Base-by-base conservation (phyloP, 1,140 invertebrate species). In the Dendrolimus kikuchii region DNA sequence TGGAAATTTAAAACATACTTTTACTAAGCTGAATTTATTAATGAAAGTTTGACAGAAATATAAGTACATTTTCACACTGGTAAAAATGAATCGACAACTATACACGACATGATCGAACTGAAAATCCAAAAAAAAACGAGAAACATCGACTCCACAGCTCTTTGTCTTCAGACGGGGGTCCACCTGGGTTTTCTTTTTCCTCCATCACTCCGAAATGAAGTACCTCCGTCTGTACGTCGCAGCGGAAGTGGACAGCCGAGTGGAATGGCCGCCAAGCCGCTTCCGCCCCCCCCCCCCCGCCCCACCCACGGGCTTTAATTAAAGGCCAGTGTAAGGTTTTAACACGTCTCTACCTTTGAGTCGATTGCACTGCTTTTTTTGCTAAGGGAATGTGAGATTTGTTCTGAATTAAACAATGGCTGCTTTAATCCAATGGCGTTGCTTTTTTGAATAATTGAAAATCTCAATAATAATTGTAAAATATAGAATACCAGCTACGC, bases 251-350 rank as follows among this genome's bases (percentile, higher is more conserved):
- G 68, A 77, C 71, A 74, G 62, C 61, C 65, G 65, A 63, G 51
- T 67, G 64, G 71, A 71, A 74, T 70, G 68, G 64, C 68, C 61
- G 68, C 67, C 64, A 47, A 62, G 58, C 56, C 58, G 61, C 58
- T 64, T 60, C 56, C 64, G 53, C 66, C 37, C 47, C 63, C 51
- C 51, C 42, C 51, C 54, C 50, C 63, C 51, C 51, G 44, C 51
- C 54, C 50, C 54, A 60, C 54, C 53, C 49, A 49, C 62, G 51
- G 59, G 69, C 67, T 79, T 81, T 83, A 83, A 83, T 83, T 83
- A 83, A 81, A 83, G 75, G 65, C 69, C 68, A 71, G 77, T 70
- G 65, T 77, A 81, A 79, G 80, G 76, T 75, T 78, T 79, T 77
- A 82, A 73, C 77, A 75, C 75, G 66, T 77, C 71, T 76, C 71